Conservation (phyloP, 1,140 invertebrate species). For the Pseudachorutes palmiensis region DNA sequence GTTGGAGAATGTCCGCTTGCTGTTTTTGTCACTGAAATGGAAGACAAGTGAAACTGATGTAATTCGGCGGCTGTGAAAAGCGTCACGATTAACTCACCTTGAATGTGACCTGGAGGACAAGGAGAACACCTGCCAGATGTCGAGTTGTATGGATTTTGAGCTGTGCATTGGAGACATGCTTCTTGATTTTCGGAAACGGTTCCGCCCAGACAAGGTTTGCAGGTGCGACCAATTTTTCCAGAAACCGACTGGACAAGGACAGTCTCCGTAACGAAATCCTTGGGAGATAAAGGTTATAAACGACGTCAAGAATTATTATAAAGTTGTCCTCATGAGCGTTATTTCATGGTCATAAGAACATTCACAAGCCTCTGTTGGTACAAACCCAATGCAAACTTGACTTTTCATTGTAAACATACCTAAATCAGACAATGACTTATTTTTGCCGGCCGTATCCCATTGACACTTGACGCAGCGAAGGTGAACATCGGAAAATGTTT, state of each 20-base stretch:
- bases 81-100: slow-evolving; percentile 39
- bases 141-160: slow-evolving; percentile 15
- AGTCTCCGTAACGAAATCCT: not conserved
- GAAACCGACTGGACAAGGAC: slow-evolving; percentile 17
- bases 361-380: not conserved
- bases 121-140: slow-evolving; percentile 36
- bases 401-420: not conserved
- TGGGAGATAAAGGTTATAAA: not conserved
- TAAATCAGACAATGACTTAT: slow-evolving; percentile 41
- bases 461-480: slow-evolving; percentile 24
- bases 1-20: slow-evolving; percentile 41
- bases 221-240: slow-evolving; percentile 7
- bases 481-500: slow-evolving; percentile 19
- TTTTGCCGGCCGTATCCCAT: slow-evolving; percentile 32
- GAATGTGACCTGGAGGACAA: slow-evolving; percentile 42
- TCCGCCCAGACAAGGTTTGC: slow-evolving; percentile 16
- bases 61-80: slow-evolving; percentile 17
- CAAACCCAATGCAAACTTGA: not conserved
- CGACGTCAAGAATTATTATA: not conserved
- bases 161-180: slow-evolving; percentile 42
- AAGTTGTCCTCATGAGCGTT: not conserved
- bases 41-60: slow-evolving; percentile 20
- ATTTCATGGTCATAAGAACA: not conserved
- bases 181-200: slow-evolving; percentile 38
- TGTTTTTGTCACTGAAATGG: slow-evolving; percentile 46